Base-by-base conservation (phyloP, 2,797 vertebrate species). In the Fringilla coelebs region DNA sequence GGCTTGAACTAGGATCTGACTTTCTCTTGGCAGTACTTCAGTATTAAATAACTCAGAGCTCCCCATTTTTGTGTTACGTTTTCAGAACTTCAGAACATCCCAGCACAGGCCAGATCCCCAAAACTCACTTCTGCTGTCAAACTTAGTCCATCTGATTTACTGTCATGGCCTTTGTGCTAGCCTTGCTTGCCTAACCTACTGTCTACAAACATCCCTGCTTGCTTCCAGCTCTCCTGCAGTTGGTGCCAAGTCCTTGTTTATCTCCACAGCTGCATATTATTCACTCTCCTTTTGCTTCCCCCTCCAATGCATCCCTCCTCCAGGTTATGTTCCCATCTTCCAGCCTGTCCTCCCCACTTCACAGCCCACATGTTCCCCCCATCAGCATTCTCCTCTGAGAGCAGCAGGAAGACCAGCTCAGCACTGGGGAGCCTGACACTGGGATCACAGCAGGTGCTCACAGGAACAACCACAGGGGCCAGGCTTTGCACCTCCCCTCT, bases 351-450 rank as follows among this genome's bases (percentile, higher is more conserved):
- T 51, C 46, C n/a, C 8, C 15, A 34, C 10, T 7, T 21, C 29
- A 46, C 25, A 83, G 41, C 8, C 17, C 19, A 21, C 41, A 13
- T 25, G 16, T 4, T 82, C 10, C 19, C 19, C 6, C 7, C 45
- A 60, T 12, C 5, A 2, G 38, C 20, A 74, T 57, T 52, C 25
- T 85, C 51, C 43, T 32, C 46, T 17, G 41, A 57, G 34, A 36
- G 28, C n/a, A 43, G 52, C 0, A 0, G 24, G 17, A 13, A 63
- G 36, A 77, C 5, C 61, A 58, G 31, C 25, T 54, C 61, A 67
- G 17, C 48, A 7, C 31, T 70, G 19, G n/a, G 62, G 24, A 19
- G 25, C 12, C 28, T 0, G 0, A 34, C 0, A 0, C 34, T 41
- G 38, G 45, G 32, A 57, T 34, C 4, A 2, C 32, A 89, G 87